Base-by-base conservation (phyloP, 2,888 invertebrate genomes). In the Uloborus plumipes region DNA sequence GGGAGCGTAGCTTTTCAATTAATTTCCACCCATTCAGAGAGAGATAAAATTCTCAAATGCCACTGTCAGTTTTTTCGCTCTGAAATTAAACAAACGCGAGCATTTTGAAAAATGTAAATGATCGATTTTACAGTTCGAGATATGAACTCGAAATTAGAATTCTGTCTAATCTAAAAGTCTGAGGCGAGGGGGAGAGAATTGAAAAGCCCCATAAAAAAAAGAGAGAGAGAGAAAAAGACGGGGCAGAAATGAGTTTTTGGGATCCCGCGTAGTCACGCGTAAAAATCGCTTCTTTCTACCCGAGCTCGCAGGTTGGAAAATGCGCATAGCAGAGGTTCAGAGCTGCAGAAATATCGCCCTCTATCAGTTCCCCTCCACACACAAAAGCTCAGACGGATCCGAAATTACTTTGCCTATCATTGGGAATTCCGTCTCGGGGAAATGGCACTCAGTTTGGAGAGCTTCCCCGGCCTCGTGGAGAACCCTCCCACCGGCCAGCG, bases 371-470 rank as follows among this genome's bases (percentile, higher is more conserved):
- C 20, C 22, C 64, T 39, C 55, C 73, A 65, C 50, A 69, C 73
- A 65, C 50, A 69, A 69, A 69, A 55, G 66, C 55, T 20, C 18
- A 16, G 55, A 11, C 55, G 20, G 55, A n/a, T 55, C 39, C 39
- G 9, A 39, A 39, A 39, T 39, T 39, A 11, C 39, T 39, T 39
- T 39, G 39, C 59, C 59, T 59, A 22, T 59, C 59, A 13, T 59
- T 13, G 26, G 20, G 64, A 16, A 16, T 64, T 64, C 64, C 64
- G 47, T 39, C 53, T 49, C 39, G 11, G 39, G 26, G 73, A 67
- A 80, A 80, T 61, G 79, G 79, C 53, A 67, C 79, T 73, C 67
- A 73, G 67, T 73, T 80, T 80, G 73, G 55, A 67, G 62, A 67
- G 26, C 15, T 7, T 49, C 73, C 73, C 79, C 72, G 15, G 22